These are phyloP conservation scores for Galeopsomyia nigrocyanea DNA, from an alignment of 2,888 invertebrate species.

Conservation along the genomic window DNA sequence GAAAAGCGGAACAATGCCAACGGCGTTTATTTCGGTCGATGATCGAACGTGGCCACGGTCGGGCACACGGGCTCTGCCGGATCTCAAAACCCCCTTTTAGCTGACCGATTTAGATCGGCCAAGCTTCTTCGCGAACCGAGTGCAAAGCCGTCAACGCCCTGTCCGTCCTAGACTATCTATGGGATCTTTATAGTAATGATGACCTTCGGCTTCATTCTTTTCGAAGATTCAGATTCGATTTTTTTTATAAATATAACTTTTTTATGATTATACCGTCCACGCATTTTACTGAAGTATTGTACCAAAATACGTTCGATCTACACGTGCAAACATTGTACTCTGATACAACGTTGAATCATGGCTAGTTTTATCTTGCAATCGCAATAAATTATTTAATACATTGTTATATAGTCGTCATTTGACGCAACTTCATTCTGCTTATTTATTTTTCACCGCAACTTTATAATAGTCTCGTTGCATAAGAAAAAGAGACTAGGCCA, in stretches of 20 bases:
- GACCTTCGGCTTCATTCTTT: too few species aligned
- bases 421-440: neutral
- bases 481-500: too few species aligned
- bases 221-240: too few species aligned
- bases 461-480: neutral
- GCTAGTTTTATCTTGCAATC: too few species aligned
- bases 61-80: slow-evolving; percentile 47
- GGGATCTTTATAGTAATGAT: slow-evolving; percentile 8
- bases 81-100: slow-evolving; percentile 53
- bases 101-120: slow-evolving; percentile 57
- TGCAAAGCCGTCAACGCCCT: slow-evolving; percentile 36
- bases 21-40: slow-evolving; percentile 62
- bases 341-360: too few species aligned
- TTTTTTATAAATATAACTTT: too few species aligned
- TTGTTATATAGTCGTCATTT: neutral
- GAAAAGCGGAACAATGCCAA: slow-evolving; percentile 66
- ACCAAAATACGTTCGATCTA: too few species aligned
- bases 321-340: too few species aligned
- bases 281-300: too few species aligned
- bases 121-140: slow-evolving; percentile 41
- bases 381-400: too few species aligned
- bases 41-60: slow-evolving; percentile 65
- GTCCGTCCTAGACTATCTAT: slow-evolving; percentile 40
- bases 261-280: too few species aligned
- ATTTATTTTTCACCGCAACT: neutral